Evolutionary conservation across 2,797 vertebrate genomes (phyloP), one percentile per base, ranked within the genome.

Genomic region (Danio kyathit): DNA sequence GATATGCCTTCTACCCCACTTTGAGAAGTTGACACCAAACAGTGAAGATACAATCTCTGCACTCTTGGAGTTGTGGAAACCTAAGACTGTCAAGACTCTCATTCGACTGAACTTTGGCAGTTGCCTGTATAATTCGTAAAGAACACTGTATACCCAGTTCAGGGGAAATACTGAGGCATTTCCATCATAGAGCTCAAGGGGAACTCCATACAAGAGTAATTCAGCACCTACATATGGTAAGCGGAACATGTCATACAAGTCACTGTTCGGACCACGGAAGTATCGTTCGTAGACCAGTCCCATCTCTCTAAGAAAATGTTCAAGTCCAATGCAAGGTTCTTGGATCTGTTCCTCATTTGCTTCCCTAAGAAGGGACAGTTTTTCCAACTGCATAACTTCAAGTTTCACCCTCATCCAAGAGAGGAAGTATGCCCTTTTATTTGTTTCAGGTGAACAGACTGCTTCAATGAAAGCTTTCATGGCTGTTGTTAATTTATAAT

Each of bases 271-370:
- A 0, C 86, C 86, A 2, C 86, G 89, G 54, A 90, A 86, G 46
- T 94, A 94, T 0, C 95, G 84, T 83, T 96, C 95, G 52, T 94
- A 96, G 76, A 96, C 85, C 44, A 95, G 89, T 0, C 94, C 94
- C 92, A 96, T 92, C 83, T 96, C 95, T 57, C 95, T 92, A 63
- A 96, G 82, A 77, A 96, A 96, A 83, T 96, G 94, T 69, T 96
- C 95, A 78, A 95, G 1, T 93, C 93, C 19, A 96, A 84, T 40
- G 76, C 83, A 57, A 76, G 87, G 76, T 0, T 86, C 78, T 16
- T 87, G 40, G 29, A 88, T 80, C 12, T 54, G 12, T 61, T 73
- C 61, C 4, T 14, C 4, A 7, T 64, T 1, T 57, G 72, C 13
- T 80, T 77, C 74, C 59, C 81, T 65, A 5, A 57, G 56, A 21